These are phyloP conservation scores for Lipotes vexillifer DNA, from an alignment of 2,113 vertebrate species.

Conservation along the genomic window DNA sequence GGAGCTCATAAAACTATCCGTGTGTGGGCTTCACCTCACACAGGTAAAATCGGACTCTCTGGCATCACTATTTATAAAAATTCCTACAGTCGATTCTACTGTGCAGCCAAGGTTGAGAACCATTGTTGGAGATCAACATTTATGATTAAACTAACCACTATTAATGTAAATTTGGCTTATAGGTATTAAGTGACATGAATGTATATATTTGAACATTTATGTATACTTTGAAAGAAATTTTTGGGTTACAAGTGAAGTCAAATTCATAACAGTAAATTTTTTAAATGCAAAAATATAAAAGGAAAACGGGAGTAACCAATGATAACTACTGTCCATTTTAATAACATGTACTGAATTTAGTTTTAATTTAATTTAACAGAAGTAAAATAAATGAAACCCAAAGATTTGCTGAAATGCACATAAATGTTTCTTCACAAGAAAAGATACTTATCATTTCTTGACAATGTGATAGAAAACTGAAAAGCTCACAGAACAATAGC, in stretches of 20 bases:
- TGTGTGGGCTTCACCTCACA: not conserved
- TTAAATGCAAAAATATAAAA: not conserved
- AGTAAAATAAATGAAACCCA: not conserved
- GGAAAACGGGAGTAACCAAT: not conserved
- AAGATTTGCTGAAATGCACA: not conserved
- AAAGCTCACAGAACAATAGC: not conserved
- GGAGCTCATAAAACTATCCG: not conserved
- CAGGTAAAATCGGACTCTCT: not conserved
- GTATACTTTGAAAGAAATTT: not conserved
- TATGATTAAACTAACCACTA: not conserved
- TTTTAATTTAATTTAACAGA: conserved; percentile 1
- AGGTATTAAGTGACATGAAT: not conserved
- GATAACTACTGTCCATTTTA: not conserved
- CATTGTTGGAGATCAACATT: not conserved
- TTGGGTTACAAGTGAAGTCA: not conserved
- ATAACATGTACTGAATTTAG: not conserved
- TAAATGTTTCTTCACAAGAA: not conserved
- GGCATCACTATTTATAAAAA: not conserved
- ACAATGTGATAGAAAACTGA: not conserved
- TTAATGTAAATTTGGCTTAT: not conserved
- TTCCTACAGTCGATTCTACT: not conserved
- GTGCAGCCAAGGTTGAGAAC: not conserved
- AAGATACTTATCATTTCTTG: not conserved
- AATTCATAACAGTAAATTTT: not conserved
- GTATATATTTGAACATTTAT: not conserved